phyloP scores from a whole-genome alignment of 2,797 vertebrate genomes.

The Cyprinella venusta region DNA sequence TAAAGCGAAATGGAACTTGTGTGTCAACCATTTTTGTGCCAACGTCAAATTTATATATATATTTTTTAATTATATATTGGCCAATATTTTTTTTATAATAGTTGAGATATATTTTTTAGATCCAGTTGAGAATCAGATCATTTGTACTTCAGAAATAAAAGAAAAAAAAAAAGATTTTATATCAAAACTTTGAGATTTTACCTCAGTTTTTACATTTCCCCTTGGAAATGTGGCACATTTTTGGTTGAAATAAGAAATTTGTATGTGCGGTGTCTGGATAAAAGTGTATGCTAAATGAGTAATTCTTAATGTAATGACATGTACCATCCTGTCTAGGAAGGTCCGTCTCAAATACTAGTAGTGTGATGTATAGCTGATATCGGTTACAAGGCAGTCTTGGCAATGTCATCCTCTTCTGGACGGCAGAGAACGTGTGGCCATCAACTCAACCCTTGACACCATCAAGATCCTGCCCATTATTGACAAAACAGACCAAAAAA shows the following conservation, averaged over 20 bases:
- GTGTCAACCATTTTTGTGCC: not conserved
- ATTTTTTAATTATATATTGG: not conserved
- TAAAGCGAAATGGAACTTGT: not conserved
- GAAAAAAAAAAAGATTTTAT: not conserved
- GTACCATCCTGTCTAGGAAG: not conserved
- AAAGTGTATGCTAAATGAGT: not conserved
- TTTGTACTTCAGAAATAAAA: not conserved
- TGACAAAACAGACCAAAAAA: constrained; percentile 21
- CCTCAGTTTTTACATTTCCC: not conserved
- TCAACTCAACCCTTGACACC: constrained; percentile 22
- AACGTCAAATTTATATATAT: not conserved
- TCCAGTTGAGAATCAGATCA: not conserved
- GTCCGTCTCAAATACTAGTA: not conserved
- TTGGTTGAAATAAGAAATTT: not conserved
- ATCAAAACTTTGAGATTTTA: not conserved
- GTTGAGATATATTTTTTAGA: too few relatives aligned
- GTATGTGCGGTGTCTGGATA: not conserved
- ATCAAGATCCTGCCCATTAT: constrained; percentile 8
- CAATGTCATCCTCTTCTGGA: not conserved
- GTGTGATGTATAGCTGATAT: not conserved
- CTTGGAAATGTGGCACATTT: not conserved
- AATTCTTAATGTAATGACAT: not conserved
- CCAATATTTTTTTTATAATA: not conserved
- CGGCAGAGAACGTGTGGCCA: not conserved
- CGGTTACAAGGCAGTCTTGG: not conserved